A percentile compares a stretch with the other conserved stretches of the same genome.
Evolutionary conservation across 1,140 invertebrate genomes (phyloP).

Genomic region (Drosophila funebris): DNA sequence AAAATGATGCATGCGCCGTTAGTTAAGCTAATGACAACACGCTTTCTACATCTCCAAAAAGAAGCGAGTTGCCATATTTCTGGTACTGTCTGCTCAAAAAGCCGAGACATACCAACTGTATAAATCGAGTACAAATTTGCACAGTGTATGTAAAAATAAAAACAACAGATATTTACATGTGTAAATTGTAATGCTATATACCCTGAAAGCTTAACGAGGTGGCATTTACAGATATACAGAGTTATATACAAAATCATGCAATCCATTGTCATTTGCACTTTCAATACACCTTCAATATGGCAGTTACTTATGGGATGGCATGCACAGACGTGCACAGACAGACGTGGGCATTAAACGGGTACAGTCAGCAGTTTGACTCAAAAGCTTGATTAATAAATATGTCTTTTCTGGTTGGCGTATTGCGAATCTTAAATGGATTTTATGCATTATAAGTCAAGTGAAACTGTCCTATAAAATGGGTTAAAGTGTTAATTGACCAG

Average conservation of each 20-base stretch:
- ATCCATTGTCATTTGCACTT: constrained; percentile 27
- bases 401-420: constrained; percentile 3
- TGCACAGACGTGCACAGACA: background rate
- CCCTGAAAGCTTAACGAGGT: constrained; percentile 3
- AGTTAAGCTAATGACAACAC: constrained; percentile 71
- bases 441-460: background rate
- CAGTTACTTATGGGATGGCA: constrained; percentile 22
- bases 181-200: constrained; percentile 15
- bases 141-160: background rate
- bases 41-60: constrained; percentile 64
- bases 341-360: constrained; percentile 1
- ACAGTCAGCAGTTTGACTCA: constrained; percentile 20
- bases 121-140: background rate
- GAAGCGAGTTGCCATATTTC: constrained; percentile 22
- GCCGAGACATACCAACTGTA: background rate
- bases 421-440: constrained; percentile 13
- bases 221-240: background rate
- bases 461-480: constrained; percentile 10
- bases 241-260: background rate
- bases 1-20: constrained; percentile 56
- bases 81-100: constrained; percentile 29
- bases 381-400: constrained; percentile 20
- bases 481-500: constrained; percentile 24
- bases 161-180: constrained; percentile 3
- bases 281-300: constrained; percentile 13